These are phyloP conservation scores for Solenopsis fugax DNA, from an alignment of 1,140 invertebrate species.

Conservation along the genomic window DNA sequence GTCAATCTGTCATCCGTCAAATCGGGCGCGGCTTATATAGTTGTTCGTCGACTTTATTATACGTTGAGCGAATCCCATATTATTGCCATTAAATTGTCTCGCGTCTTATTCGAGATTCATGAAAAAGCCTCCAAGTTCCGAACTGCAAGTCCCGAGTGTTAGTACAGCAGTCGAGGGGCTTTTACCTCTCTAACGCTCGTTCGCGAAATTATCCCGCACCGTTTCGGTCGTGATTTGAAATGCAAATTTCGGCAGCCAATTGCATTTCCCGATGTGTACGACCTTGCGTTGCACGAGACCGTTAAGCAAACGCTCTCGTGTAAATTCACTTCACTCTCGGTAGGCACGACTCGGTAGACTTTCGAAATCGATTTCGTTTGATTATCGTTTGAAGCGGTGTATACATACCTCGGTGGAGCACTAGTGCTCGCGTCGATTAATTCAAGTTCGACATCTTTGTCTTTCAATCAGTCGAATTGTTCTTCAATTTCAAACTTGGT, in stretches of 20 bases:
- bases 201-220: neutral
- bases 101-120: conserved; percentile 31
- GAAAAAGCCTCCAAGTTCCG: neutral
- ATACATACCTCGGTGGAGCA: neutral
- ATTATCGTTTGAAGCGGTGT: conserved; percentile 2
- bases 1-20: conserved; percentile 52
- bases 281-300: neutral
- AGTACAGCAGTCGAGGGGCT: neutral
- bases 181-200: neutral
- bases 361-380: conserved; percentile 31
- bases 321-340: conserved; percentile 59
- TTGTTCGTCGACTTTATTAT: conserved; percentile 22
- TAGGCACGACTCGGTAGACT: conserved; percentile 30
- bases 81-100: neutral
- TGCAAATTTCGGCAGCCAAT: conserved; percentile 66
- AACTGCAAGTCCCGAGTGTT: neutral
- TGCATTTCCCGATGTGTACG: conserved; percentile 35
- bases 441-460: neutral
- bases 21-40: conserved; percentile 25
- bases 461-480: neutral
- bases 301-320: conserved; percentile 32
- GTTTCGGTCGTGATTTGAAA: conserved; percentile 65
- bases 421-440: neutral
- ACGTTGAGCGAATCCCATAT: neutral
- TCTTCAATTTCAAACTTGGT: conserved; percentile 4